phyloP scores from a whole-genome alignment of 2,888 invertebrate species.

The Drosophila emarginata region DNA sequence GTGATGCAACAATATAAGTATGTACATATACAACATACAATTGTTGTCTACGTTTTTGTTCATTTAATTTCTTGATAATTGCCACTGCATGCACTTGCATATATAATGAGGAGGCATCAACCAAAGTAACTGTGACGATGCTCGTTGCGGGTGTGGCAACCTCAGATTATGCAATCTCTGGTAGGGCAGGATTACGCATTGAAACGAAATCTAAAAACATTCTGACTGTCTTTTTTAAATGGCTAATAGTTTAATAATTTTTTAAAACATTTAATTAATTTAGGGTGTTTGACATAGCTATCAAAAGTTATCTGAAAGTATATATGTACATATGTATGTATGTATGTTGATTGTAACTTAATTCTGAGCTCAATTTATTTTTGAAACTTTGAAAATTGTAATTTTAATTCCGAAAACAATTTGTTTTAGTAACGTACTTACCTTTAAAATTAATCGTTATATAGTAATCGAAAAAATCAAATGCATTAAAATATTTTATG shows the following conservation, averaged over 20 bases:
- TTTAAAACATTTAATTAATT: too few relatives aligned
- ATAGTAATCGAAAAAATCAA: too few relatives aligned
- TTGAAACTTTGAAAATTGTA: too few relatives aligned
- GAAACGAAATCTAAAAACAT: neutral
- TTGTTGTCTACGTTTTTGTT: constrained; percentile 61
- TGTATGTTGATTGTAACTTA: too few relatives aligned
- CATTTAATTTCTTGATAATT: constrained; percentile 74
- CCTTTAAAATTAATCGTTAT: too few relatives aligned
- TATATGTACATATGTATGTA: too few relatives aligned
- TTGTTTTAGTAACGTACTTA: too few relatives aligned
- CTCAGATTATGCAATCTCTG: constrained; percentile 18
- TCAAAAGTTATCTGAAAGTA: too few relatives aligned
- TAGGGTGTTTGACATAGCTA: too few relatives aligned
- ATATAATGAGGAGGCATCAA: constrained; percentile 60
- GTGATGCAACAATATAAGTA: constrained; percentile 14
- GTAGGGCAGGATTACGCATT: constrained; percentile 20
- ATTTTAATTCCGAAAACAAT: too few relatives aligned
- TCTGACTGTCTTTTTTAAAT: neutral
- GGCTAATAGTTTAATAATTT: too few relatives aligned
- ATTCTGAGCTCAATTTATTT: too few relatives aligned
- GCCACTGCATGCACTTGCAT: constrained; percentile 74
- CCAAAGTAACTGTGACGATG: constrained; percentile 25
- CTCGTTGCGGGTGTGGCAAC: constrained; percentile 10
- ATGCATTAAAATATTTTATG: neutral
- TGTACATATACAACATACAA: neutral